These are phyloP conservation scores for Diachrysia chrysitis DNA, from an alignment of 2,888 invertebrate species.

Conservation along the genomic window DNA sequence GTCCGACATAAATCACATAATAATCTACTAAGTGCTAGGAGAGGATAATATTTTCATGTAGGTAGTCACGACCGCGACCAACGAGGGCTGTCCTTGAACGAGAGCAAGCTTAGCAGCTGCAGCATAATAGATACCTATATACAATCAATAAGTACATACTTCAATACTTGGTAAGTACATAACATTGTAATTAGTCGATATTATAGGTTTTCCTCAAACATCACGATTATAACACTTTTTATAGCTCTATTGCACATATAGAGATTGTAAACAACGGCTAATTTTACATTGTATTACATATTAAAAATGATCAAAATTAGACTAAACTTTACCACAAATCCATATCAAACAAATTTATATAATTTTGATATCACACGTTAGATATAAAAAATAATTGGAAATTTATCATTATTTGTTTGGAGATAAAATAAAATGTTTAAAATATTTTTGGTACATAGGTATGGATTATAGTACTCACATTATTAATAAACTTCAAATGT, in stretches of 20 bases:
- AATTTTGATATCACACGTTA: too few species aligned
- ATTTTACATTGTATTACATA: too few species aligned
- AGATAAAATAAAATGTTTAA: too few species aligned
- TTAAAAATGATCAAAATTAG: too few species aligned
- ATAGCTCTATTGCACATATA: not conserved
- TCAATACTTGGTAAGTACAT: not conserved
- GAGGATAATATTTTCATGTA: constrained; percentile 27
- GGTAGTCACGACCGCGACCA: constrained; percentile 37
- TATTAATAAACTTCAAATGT: constrained; percentile 12
- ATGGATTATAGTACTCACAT: constrained; percentile 53
- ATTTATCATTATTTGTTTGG: not conserved
- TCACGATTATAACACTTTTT: not conserved
- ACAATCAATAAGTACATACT: not conserved
- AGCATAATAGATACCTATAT: not conserved
- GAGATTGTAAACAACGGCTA: not conserved
- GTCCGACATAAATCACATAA: too few species aligned
- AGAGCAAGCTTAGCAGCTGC: constrained; percentile 23
- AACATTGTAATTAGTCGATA: not conserved
- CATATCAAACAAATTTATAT: too few species aligned
- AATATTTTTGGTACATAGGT: too few species aligned
- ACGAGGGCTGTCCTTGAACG: constrained; percentile 35
- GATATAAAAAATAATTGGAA: too few species aligned
- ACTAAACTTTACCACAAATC: too few species aligned
- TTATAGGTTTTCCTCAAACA: not conserved
- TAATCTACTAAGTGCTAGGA: too few species aligned